Conservation (phyloP, 2,888 invertebrate genomes). For the Apamea anceps region DNA sequence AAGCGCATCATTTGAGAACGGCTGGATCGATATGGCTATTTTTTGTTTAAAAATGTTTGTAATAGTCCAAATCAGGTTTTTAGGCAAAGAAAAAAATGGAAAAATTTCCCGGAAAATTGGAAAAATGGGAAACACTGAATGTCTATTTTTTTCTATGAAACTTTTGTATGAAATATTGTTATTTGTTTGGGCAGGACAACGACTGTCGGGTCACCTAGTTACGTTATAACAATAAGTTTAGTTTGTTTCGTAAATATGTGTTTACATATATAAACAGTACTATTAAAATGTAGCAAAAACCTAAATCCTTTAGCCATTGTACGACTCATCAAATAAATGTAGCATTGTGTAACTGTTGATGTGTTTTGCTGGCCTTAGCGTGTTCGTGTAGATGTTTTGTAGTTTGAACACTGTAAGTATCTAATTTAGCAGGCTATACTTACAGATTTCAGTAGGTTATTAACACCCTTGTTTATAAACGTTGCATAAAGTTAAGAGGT, state of each 20-base stretch:
- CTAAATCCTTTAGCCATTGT: neutral
- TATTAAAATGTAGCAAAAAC: neutral
- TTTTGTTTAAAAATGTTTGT: neutral
- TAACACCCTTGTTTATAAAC: no score
- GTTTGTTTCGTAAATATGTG: neutral
- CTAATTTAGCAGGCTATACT: neutral
- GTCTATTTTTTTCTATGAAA: neutral
- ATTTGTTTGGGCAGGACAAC: no score
- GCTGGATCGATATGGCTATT: rapidly evolving
- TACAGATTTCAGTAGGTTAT: neutral
- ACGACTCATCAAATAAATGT: neutral
- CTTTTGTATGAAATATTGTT: neutral
- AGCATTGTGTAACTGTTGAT: neutral
- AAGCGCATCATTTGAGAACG: neutral
- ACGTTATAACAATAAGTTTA: neutral
- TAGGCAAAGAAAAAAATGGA: no score
- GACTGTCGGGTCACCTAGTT: no score
- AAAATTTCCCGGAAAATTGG: no score
- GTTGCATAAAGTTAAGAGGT: no score
- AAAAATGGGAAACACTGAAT: neutral
- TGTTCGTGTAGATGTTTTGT: neutral
- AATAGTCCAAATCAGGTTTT: neutral
- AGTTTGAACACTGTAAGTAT: neutral
- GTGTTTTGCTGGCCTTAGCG: neutral
- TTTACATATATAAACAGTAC: neutral